Evolutionary conservation across 2,888 invertebrate genomes (phyloP), one percentile per base, ranked within the genome.

Genomic region (Liodrosophila aerea): DNA sequence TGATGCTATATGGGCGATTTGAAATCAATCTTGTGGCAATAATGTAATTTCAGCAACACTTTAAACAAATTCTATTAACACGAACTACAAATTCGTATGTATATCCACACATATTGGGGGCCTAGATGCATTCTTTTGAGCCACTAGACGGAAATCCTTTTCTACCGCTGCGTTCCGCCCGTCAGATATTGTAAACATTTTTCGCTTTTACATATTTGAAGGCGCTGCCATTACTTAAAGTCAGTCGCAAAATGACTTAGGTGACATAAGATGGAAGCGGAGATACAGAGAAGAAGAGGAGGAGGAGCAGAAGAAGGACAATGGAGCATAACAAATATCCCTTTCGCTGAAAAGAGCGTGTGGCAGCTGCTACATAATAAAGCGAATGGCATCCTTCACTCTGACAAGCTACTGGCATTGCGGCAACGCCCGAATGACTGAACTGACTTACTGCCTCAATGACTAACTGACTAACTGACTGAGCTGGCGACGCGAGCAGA

Each of bases 11-110:
- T 47, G 61, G 40, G 51, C 54, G 27, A 54, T 68, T 76, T 54
- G 58, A 71, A 73, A 64, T 64, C 68, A 54, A 60, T 62, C 65
- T 62, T 49, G 65, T 63, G 51, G 49, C 52, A 57, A 39, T 27
- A 50, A 47, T 50, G 51, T 53, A n/a, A n/a, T n/a, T n/a, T n/a
- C 45, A 59, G 64, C 61, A 78, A 60, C 60, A 75, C 67, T 74
- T 67, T 77, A 67, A 58, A 65, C 68, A 77, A 84, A 82, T 84
- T 82, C 80, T 84, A 81, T 81, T 81, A 81, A 84, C 85, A 81
- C 64, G 65, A 73, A 68, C 63, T 73, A 73, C 77, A 74, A 59
- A 46, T 59, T 49, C 49, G 59, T 44, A 40, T 37, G 45, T 33
- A 12, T 12, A 27, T 22, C 51, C 33, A 51, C 40, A 36, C 18